These are phyloP conservation scores for Philypnodon macrostomus DNA, from an alignment of 2,797 vertebrate genomes.

Conservation along the genomic window DNA sequence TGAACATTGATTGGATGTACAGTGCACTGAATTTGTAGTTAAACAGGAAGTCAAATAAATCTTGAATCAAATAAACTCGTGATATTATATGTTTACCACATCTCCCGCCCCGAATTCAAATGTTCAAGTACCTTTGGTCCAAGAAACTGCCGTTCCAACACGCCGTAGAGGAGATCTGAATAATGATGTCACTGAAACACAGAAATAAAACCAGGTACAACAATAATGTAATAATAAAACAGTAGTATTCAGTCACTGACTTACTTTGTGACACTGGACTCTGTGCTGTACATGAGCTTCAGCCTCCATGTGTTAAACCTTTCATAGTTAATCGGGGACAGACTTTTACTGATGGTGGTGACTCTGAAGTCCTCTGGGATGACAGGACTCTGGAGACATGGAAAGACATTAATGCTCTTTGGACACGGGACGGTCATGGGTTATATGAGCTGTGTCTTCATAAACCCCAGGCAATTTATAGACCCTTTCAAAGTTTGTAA, in stretches of 20 bases:
- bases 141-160: slow-evolving; percentile 98
- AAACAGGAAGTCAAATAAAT: too few species aligned
- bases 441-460: slow-evolving; percentile 20
- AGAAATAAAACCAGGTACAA: not conserved
- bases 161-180: slow-evolving; percentile 91
- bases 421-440: too few species aligned
- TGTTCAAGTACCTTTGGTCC: slow-evolving; percentile 86
- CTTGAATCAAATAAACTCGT: too few species aligned
- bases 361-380: slow-evolving; percentile 90
- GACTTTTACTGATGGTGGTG: slow-evolving; percentile 82
- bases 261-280: slow-evolving; percentile 89
- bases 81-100: too few species aligned
- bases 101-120: too few species aligned
- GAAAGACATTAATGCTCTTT: too few species aligned
- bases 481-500: too few species aligned
- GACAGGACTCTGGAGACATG: slow-evolving; percentile 75
- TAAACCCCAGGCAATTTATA: slow-evolving; percentile 21
- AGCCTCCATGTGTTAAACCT: slow-evolving; percentile 89
- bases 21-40: too few species aligned
- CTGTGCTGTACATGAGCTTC: slow-evolving; percentile 86
- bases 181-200: slow-evolving; percentile 82
- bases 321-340: slow-evolving; percentile 88
- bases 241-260: slow-evolving; percentile 34
- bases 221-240: not conserved
- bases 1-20: too few species aligned